Conservation (phyloP, 2,888 invertebrate species). For the Stenolophus ochropezus region DNA sequence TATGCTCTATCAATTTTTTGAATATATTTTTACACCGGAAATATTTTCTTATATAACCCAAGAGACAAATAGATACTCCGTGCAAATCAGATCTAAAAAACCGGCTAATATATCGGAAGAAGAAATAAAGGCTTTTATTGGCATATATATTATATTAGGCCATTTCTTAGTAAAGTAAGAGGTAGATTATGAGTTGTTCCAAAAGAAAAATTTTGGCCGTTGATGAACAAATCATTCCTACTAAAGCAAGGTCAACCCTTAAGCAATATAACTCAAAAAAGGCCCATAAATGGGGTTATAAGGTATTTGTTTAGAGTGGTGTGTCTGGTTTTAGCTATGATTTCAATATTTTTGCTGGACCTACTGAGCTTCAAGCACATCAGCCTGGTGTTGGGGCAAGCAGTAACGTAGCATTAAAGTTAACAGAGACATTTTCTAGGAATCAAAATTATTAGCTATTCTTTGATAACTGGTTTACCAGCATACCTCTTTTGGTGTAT, state of each 20-base stretch:
- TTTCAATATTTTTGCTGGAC: not conserved
- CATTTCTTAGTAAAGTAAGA: too few relatives aligned
- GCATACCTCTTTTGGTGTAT: not conserved
- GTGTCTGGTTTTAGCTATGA: not conserved
- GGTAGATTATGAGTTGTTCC: not conserved
- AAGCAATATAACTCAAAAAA: not conserved
- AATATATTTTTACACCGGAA: not conserved
- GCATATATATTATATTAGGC: too few relatives aligned
- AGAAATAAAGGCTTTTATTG: not conserved
- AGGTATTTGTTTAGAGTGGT: not conserved
- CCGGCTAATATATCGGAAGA: not conserved
- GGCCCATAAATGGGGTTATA: not conserved
- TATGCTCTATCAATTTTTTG: constrained; percentile 5
- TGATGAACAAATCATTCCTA: not conserved
- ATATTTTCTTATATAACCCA: not conserved
- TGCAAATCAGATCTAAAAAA: not conserved
- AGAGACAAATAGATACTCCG: not conserved
- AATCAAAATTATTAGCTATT: constrained; percentile 6
- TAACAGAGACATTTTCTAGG: constrained; percentile 5
- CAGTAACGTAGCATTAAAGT: not conserved
- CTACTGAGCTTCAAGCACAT: not conserved
- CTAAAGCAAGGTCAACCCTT: not conserved
- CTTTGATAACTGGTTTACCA: constrained; percentile 27
- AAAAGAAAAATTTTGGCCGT: not conserved
- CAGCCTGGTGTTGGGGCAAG: not conserved